These are phyloP conservation scores for Salvator merianae DNA, from an alignment of 2,113 vertebrate genomes.

Conservation along the genomic window DNA sequence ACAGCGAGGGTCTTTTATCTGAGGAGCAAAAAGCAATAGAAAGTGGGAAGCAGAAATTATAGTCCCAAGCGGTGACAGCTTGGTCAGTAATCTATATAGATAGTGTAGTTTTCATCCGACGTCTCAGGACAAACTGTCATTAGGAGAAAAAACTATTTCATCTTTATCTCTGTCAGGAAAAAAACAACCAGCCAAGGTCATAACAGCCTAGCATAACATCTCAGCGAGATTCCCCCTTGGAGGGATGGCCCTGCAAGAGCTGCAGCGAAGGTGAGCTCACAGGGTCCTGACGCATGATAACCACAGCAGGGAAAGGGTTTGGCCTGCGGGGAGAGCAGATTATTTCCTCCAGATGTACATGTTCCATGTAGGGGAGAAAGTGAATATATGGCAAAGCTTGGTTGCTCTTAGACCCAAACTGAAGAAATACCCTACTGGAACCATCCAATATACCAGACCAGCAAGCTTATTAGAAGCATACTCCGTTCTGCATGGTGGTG, in stretches of 20 bases:
- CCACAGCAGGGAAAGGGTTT: background rate
- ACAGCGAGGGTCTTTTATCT: constrained; percentile 1
- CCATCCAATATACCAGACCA: too few species aligned
- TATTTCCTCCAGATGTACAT: too few species aligned
- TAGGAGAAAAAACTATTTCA: constrained; percentile 53
- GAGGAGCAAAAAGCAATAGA: background rate
- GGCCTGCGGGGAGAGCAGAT: constrained; percentile 9
- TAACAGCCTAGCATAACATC: constrained; percentile 29
- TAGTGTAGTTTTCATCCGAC: constrained; percentile 19
- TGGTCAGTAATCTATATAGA: constrained; percentile 17
- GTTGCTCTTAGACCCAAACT: background rate
- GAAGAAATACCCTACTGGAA: too few species aligned
- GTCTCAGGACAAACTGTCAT: constrained; percentile 42
- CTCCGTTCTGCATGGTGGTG: too few species aligned
- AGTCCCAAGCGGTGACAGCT: background rate
- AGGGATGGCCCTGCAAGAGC: constrained; percentile 46
- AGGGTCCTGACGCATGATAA: constrained; percentile 43
- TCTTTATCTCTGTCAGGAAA: constrained; percentile 45
- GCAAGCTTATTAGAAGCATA: too few species aligned
- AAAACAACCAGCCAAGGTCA: constrained; percentile 52
- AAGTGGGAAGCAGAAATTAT: background rate
- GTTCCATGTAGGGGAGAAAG: background rate
- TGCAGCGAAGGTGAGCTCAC: constrained; percentile 40
- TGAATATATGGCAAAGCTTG: background rate
- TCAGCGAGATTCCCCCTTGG: constrained; percentile 45